Percentiles rank a stretch among this genome's conserved stretches.
phyloP scores from a whole-genome alignment of 1,140 invertebrate species.

The Linepithema humile region DNA sequence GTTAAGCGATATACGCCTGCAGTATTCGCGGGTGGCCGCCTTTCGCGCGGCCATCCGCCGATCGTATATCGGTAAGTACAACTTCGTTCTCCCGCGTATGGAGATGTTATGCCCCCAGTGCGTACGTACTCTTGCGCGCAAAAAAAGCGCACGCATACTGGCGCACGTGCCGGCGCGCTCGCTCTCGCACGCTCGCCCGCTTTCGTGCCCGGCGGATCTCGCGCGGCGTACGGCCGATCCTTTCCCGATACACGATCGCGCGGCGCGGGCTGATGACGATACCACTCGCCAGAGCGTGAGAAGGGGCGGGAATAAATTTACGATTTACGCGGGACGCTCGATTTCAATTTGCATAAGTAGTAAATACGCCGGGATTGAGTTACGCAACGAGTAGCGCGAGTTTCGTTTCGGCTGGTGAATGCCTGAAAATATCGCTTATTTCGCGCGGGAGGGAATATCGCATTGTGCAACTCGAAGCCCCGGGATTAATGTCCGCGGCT shows the following conservation, averaged over 20 bases:
- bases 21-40: slow-evolving; percentile 82
- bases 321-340: slow-evolving; percentile 38
- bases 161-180: slow-evolving; percentile 32
- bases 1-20: slow-evolving; percentile 71
- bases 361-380: slow-evolving; percentile 41
- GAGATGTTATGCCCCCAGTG: slow-evolving; percentile 78
- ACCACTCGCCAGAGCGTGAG: slow-evolving; percentile 27
- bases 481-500: slow-evolving; percentile 37
- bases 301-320: slow-evolving; percentile 37
- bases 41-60: slow-evolving; percentile 76
- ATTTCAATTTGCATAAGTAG: slow-evolving; percentile 52
- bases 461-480: slow-evolving; percentile 28
- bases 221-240: not conserved
- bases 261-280: not conserved
- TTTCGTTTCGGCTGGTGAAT: slow-evolving; percentile 10
- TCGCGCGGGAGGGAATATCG: slow-evolving; percentile 12
- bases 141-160: slow-evolving; percentile 51
- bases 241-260: slow-evolving; percentile 3
- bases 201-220: not conserved
- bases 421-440: slow-evolving; percentile 25
- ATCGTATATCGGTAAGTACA: slow-evolving; percentile 83
- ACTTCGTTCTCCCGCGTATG: slow-evolving; percentile 79
- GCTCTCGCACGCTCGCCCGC: not conserved
- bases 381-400: slow-evolving; percentile 44
- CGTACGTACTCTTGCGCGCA: slow-evolving; percentile 36